A percentile compares a stretch with the other conserved stretches of the same genome.
These are phyloP conservation scores for Parazoanthus swiftii DNA, from an alignment of 92 coral and sea anemone genomes.

Conservation along the genomic window DNA sequence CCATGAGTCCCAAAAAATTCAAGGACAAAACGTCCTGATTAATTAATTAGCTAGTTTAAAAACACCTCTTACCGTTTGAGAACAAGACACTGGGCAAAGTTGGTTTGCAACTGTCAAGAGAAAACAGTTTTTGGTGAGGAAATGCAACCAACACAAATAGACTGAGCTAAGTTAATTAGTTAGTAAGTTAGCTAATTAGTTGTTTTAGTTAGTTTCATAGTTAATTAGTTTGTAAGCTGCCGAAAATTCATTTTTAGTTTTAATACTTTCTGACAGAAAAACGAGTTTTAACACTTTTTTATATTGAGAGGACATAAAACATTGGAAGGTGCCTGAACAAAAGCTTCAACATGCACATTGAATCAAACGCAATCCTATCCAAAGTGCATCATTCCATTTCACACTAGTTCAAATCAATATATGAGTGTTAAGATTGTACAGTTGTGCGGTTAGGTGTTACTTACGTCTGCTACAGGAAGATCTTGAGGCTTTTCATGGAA, in stretches of 20 bases:
- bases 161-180: too few species aligned
- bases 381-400: neutral
- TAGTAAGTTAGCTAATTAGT: too few species aligned
- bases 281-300: too few species aligned
- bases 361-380: neutral
- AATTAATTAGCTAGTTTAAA: neutral
- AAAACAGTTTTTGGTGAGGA: neutral
- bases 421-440: too few species aligned
- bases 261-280: too few species aligned
- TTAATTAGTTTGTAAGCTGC: too few species aligned
- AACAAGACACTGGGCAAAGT: slow-evolving; percentile 81
- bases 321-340: neutral
- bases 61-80: slow-evolving; percentile 71
- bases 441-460: neutral
- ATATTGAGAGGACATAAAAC: neutral
- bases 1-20: too few species aligned
- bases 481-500: slow-evolving; percentile 97
- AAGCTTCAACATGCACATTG: neutral
- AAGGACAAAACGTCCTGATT: too few species aligned
- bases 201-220: too few species aligned
- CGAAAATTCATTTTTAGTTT: too few species aligned
- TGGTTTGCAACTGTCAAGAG: slow-evolving; percentile 64
- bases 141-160: neutral
- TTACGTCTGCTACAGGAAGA: slow-evolving; percentile 84
- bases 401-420: neutral